Evolutionary conservation across 2,888 invertebrate species (phyloP).

Genomic region (Conus canariensis): DNA sequence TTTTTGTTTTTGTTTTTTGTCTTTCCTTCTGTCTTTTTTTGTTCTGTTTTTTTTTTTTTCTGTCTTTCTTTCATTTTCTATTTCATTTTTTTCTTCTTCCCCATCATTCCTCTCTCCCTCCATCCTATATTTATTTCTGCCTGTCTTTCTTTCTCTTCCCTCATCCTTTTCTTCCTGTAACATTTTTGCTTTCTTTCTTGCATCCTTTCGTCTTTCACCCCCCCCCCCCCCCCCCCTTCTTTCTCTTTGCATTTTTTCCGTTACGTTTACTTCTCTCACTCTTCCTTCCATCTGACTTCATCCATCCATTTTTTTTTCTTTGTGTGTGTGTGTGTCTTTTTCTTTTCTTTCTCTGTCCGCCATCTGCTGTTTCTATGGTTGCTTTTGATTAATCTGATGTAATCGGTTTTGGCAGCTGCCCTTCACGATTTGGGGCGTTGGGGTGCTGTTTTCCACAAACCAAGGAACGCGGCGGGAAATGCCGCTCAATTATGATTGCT

Average conservation of each 20-base stretch:
- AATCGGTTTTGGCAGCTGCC: not conserved
- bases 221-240: no score
- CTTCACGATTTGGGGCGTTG: not conserved
- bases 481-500: not conserved
- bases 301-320: not conserved
- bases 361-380: not conserved
- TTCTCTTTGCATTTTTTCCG: not conserved
- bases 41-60: not conserved
- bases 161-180: not conserved
- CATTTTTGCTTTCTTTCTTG: not conserved
- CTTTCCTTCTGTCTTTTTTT: not conserved
- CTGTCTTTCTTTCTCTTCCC: not conserved
- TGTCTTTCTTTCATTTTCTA: not conserved
- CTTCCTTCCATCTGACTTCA: not conserved
- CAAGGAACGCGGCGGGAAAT: not conserved
- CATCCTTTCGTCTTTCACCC: no score
- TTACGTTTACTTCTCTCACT: not conserved
- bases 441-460: not conserved
- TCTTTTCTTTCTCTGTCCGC: not conserved
- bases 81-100: not conserved
- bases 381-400: slow-evolving; percentile 1
- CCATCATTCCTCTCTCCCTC: not conserved
- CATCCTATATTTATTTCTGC: not conserved
- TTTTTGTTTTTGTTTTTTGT: not conserved
- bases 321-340: not conserved